Evolutionary conservation across 2,797 vertebrate species (phyloP).

Genomic region (Nannoperca obscura): DNA sequence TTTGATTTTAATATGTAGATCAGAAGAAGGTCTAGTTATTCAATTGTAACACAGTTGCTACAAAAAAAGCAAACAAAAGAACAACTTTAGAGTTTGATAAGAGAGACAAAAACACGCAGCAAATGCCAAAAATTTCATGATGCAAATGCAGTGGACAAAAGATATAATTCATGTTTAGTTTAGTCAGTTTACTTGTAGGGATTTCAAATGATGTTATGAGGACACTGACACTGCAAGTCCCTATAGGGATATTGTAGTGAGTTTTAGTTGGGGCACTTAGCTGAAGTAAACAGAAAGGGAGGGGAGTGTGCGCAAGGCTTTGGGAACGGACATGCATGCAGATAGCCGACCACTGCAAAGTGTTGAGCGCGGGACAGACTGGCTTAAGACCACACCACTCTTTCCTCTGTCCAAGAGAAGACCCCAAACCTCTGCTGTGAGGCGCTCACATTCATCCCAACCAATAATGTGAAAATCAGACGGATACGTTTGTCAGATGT

Average conservation of each 20-base stretch:
- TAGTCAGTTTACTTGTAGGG: neutral
- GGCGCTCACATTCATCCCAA: constrained; percentile 63
- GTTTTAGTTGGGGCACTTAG: constrained; percentile 56
- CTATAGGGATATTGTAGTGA: constrained; percentile 20
- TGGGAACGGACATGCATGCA: constrained; percentile 66
- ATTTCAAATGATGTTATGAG: neutral
- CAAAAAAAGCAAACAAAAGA: neutral
- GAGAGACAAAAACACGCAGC: neutral
- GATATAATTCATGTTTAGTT: neutral
- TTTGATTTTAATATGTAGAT: neutral
- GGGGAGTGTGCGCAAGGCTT: constrained; percentile 69
- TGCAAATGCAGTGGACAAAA: neutral
- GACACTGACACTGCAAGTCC: constrained; percentile 13
- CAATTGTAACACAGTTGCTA: neutral
- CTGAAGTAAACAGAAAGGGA: constrained; percentile 72
- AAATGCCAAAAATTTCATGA: neutral
- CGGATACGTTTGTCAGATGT: constrained; percentile 73
- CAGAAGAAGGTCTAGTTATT: neutral
- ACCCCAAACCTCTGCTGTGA: constrained; percentile 56
- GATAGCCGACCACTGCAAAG: constrained; percentile 74
- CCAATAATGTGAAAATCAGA: constrained; percentile 83
- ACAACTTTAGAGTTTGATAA: neutral
- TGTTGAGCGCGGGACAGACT: constrained; percentile 70
- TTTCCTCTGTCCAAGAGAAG: constrained; percentile 64
- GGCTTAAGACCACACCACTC: constrained; percentile 67